phyloP scores from a whole-genome alignment of 2,888 invertebrate genomes.

The Protonemura montana region DNA sequence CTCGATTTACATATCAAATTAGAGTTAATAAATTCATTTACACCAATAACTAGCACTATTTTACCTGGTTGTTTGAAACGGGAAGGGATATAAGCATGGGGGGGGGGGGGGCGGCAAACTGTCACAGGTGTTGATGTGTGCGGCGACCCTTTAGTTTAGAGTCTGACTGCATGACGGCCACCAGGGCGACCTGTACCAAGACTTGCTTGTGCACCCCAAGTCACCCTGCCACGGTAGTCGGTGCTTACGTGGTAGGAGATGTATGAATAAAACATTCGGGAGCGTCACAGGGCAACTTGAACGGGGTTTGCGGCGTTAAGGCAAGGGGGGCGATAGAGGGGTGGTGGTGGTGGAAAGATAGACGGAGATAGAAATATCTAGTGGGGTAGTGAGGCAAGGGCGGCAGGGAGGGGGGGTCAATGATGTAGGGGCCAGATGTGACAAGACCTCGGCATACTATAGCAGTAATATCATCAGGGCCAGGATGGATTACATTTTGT shows the following conservation, averaged over 20 bases:
- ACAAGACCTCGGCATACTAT: conserved; percentile 29
- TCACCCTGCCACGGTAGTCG: conserved; percentile 29
- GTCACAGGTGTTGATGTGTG: conserved; percentile 42
- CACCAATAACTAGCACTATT: neutral
- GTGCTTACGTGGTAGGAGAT: conserved; percentile 8
- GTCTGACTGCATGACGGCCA: neutral
- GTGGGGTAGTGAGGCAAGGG: neutral
- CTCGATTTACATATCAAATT: conserved; percentile 9
- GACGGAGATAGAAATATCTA: neutral
- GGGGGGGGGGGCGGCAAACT: neutral
- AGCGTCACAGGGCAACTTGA: conserved; percentile 2
- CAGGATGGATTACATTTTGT: conserved; percentile 30
- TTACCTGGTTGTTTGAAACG: neutral
- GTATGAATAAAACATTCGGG: conserved; percentile 34
- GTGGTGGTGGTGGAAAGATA: neutral
- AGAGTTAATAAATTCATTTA: neutral
- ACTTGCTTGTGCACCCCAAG: conserved; percentile 9
- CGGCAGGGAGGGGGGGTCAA: conserved; percentile 12
- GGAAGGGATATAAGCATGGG: neutral
- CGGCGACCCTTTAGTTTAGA: conserved; percentile 5
- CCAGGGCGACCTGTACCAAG: neutral
- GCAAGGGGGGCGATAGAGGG: conserved; percentile 1
- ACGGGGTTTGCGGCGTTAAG: neutral
- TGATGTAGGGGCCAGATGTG: conserved; percentile 41
- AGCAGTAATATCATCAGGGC: conserved; percentile 35